These are phyloP conservation scores for Pectinophora gossypiella DNA, from an alignment of 1,140 invertebrate species.

Conservation along the genomic window DNA sequence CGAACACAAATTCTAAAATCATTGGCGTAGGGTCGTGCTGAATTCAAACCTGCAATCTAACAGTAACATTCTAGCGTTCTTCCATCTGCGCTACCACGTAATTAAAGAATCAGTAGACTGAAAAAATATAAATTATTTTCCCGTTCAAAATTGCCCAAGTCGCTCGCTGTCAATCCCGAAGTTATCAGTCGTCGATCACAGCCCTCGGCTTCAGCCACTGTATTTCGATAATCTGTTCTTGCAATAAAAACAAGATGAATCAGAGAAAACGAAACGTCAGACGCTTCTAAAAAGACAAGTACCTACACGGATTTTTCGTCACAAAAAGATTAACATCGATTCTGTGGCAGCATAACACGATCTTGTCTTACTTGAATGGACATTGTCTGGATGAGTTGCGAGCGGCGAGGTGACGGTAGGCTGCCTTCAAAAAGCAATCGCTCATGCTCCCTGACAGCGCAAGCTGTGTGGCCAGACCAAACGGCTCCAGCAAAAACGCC, in stretches of 20 bases:
- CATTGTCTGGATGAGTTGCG: conserved; percentile 21
- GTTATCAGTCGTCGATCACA: conserved; percentile 28
- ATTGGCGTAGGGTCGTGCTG: no score
- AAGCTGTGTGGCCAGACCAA: conserved; percentile 23
- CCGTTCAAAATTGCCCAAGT: no score
- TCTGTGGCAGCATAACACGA: conserved; percentile 23
- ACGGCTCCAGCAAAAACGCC: neutral
- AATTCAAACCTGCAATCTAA: no score
- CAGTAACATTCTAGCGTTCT: no score
- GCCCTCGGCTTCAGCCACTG: conserved; percentile 24
- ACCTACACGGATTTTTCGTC: conserved; percentile 10
- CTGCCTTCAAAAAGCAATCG: conserved; percentile 36
- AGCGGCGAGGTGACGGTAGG: conserved; percentile 9
- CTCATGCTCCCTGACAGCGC: conserved; percentile 41
- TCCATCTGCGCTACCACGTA: no score
- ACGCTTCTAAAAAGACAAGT: neutral
- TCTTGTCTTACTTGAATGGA: conserved; percentile 31
- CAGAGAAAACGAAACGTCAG: conserved; percentile 14
- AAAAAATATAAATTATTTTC: no score
- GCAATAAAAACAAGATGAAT: conserved; percentile 20
- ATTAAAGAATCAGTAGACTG: no score
- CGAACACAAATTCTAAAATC: no score
- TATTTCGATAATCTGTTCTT: conserved; percentile 21
- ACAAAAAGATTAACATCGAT: conserved; percentile 28
- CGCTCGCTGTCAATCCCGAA: conserved; percentile 29